Evolutionary conservation across 2,888 invertebrate genomes (phyloP), one percentile per base, ranked within the genome.

Genomic region (Margaritifera margaritifera): DNA sequence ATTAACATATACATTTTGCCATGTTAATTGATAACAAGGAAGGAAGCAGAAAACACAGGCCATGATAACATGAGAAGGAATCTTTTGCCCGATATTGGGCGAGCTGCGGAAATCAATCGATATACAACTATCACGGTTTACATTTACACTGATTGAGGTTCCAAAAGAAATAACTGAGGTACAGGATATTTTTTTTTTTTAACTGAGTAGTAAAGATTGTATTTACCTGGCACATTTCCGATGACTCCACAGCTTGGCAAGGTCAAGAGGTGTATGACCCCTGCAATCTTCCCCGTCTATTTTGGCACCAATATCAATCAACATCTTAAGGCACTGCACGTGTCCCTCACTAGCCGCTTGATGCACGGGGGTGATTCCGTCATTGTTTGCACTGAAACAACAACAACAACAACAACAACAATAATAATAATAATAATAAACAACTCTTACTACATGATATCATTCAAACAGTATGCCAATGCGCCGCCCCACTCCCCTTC

Each of bases 321-420:
- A 77, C 64, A 86, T 74, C 74, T 90, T 88, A 50, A 90, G 75
- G 77, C 89, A 89, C 68, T 88, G 86, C 3, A 89, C 87, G 77
- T 89, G 88, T 22, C 89, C 89, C 65, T 90, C 89, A 67, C 87
- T 88, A 31, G 89, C 89, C n/a, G 89, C 89, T 66, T 89, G 89
- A 73, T 90, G 90, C 24, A 87, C 80, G 22, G 89, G 89, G 11
- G 89, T 89, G n/a, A 88, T 84, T 18, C 87, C 87, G 77, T 89
- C 89, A 73, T 88, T 86, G 80, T 89, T 89, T 2, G 78, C 71
- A 25, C 89, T 90, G 77, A 6, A 75, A 68, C 8, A 55, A 11
- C 8, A 19, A 52, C 22, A 59, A 20, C 19, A 67, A 55, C 24
- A 54, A 56, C 4, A 54, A 18, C 31, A 27, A 2, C 11, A 64